Evolutionary conservation across 1,140 invertebrate genomes (phyloP).

Genomic region (Chrysomallon squamiferum): DNA sequence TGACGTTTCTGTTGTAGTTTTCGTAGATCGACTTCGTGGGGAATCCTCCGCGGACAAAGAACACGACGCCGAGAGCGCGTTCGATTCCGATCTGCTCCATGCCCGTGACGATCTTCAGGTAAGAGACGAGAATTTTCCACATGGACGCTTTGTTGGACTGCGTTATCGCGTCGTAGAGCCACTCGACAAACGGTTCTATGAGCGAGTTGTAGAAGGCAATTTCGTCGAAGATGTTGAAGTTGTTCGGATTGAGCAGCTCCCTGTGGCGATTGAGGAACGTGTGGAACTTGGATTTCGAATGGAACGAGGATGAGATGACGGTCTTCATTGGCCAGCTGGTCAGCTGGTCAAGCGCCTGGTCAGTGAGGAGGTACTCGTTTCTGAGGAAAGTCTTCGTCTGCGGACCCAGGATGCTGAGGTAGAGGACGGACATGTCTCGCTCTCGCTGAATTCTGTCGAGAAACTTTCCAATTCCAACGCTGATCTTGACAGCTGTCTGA

Average conservation of each 20-base stretch:
- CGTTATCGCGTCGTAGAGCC: constrained; percentile 37
- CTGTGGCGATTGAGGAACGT: constrained; percentile 31
- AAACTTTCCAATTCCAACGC: constrained; percentile 39
- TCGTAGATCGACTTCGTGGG: constrained; percentile 36
- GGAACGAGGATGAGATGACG: constrained; percentile 27
- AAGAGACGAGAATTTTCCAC: constrained; percentile 47
- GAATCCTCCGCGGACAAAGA: constrained; percentile 43
- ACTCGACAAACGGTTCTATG: too few relatives aligned
- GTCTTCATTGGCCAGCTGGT: constrained; percentile 38
- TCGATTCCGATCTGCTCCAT: constrained; percentile 49
- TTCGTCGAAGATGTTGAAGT: constrained; percentile 36
- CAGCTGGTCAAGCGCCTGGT: constrained; percentile 33
- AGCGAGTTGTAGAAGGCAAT: constrained; percentile 39
- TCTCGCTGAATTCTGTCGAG: constrained; percentile 45
- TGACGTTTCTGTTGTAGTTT: constrained; percentile 38
- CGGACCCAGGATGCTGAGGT: constrained; percentile 45
- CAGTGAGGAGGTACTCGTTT: constrained; percentile 44
- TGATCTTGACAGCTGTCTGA: constrained; percentile 20
- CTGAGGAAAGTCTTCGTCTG: constrained; percentile 46
- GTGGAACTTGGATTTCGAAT: constrained; percentile 27
- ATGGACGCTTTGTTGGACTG: constrained; percentile 38
- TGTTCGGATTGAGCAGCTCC: constrained; percentile 21
- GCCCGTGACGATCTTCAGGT: constrained; percentile 40
- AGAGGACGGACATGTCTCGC: constrained; percentile 46
- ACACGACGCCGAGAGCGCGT: constrained; percentile 39